Evolutionary conservation across 2,113 vertebrate species (phyloP).

Genomic region (Grantiella picta): DNA sequence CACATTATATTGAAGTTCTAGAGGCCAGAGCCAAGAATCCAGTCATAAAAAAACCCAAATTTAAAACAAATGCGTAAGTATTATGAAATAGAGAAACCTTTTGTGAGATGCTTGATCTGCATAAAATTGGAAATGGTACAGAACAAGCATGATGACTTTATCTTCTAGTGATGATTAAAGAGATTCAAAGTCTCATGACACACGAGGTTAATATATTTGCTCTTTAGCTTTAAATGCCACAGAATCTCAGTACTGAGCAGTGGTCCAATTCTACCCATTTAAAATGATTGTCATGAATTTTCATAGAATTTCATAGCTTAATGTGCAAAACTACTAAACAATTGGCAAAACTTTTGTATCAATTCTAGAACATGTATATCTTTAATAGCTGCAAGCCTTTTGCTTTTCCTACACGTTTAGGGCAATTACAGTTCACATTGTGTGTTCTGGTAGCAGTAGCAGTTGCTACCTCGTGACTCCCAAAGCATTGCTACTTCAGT

Average conservation of each 20-base stretch:
- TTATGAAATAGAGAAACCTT: background rate
- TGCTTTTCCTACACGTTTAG: background rate
- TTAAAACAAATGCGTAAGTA: slow-evolving; percentile 88
- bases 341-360: background rate
- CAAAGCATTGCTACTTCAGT: background rate
- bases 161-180: background rate
- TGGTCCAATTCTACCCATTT: background rate
- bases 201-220: background rate
- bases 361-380: background rate
- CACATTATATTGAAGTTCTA: slow-evolving; percentile 82
- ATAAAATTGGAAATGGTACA: background rate
- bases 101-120: background rate
- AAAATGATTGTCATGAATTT: background rate
- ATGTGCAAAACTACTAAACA: background rate
- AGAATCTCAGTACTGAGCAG: background rate
- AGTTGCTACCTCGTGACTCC: background rate
- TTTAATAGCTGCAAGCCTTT: background rate
- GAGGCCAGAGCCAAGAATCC: slow-evolving; percentile 75
- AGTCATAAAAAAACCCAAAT: slow-evolving; percentile 69
- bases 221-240: background rate
- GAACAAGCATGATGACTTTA: background rate
- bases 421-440: background rate
- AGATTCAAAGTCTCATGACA: background rate
- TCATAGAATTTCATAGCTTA: background rate
- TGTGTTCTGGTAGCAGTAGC: background rate